phyloP scores from a whole-genome alignment of 2,888 invertebrate genomes.

The Agriopis aurantiaria region DNA sequence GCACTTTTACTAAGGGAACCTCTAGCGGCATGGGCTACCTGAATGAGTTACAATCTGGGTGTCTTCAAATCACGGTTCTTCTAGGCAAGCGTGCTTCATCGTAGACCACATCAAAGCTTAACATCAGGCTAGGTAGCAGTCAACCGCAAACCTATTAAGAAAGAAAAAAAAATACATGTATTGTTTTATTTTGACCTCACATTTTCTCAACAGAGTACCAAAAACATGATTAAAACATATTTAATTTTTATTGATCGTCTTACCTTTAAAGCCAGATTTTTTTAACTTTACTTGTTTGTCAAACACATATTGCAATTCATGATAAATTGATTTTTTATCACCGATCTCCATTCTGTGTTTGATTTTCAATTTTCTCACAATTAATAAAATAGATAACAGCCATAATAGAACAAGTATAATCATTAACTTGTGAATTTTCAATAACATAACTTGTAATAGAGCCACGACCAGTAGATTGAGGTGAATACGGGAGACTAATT shows the following conservation, averaged over 20 bases:
- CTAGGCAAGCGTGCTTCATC: too few relatives aligned
- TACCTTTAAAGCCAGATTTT: constrained; percentile 52
- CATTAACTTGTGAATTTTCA: constrained; percentile 48
- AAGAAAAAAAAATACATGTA: too few relatives aligned
- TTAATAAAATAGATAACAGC: constrained; percentile 58
- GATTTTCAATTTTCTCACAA: constrained; percentile 52
- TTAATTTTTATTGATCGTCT: background rate
- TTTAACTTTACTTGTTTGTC: background rate
- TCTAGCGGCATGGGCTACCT: too few relatives aligned
- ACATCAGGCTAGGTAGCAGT: too few relatives aligned
- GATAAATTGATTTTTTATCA: constrained; percentile 16
- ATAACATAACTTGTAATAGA: constrained; percentile 36
- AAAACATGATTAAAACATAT: too few relatives aligned
- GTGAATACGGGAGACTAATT: constrained; percentile 24
- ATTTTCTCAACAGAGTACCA: too few relatives aligned
- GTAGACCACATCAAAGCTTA: too few relatives aligned
- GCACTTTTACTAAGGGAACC: too few relatives aligned
- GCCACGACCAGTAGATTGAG: constrained; percentile 10
- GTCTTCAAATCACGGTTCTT: too few relatives aligned
- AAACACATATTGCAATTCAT: background rate
- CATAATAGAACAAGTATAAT: constrained; percentile 55
- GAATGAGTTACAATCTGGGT: too few relatives aligned
- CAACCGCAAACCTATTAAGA: too few relatives aligned
- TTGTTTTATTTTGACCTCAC: too few relatives aligned
- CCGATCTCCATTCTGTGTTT: constrained; percentile 35